Evolutionary conservation across 2,797 vertebrate species (phyloP), one percentile per base, ranked within the genome.

Genomic region (Manis pentadactyla): DNA sequence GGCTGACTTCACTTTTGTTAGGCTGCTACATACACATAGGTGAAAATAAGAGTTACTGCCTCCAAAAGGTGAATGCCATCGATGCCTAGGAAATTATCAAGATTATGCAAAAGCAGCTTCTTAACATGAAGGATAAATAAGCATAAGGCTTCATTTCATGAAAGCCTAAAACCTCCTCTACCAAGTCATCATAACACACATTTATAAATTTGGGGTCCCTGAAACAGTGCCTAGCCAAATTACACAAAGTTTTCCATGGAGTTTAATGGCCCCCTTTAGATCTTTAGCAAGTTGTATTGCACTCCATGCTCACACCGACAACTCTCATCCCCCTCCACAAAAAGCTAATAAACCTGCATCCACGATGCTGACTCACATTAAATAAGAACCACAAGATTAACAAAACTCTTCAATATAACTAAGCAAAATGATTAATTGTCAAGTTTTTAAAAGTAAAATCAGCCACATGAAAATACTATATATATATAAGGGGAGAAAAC

Each of bases 321-420:
- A 8, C 7, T 73, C 66, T 87, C 61, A 68, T 6, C 1, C 39
- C 53, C 42, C 61, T 92, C 37, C 89, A 82, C 27, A 66, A 46
- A 93, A 51, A 51, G 59, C 51, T 75, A 95, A 89, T 51, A 88
- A 85, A 91, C 10, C 29, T 23, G 69, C 37, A 86, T 75, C 95
- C 75, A 86, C 53, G 9, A 98, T 88, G 73, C 18, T 34, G 15
- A 75, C 68, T 82, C 66, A 92, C 0, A 85, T 29, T 84, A 89
- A 66, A 39, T 31, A 71, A 96, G 87, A 57, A 83, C 12, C 69
- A 37, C 15, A 87, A 37, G 34, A 95, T 6, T 71, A 82, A 91
- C 77, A 94, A 92, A 85, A 87, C 46, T 86, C 87, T 86, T 71
- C 31, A 34, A 25, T 74, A 83, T 53, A 27, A 95, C 29, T 74